Evolutionary conservation across 2,888 invertebrate genomes (phyloP).

Genomic region (Agrotis clavis): DNA sequence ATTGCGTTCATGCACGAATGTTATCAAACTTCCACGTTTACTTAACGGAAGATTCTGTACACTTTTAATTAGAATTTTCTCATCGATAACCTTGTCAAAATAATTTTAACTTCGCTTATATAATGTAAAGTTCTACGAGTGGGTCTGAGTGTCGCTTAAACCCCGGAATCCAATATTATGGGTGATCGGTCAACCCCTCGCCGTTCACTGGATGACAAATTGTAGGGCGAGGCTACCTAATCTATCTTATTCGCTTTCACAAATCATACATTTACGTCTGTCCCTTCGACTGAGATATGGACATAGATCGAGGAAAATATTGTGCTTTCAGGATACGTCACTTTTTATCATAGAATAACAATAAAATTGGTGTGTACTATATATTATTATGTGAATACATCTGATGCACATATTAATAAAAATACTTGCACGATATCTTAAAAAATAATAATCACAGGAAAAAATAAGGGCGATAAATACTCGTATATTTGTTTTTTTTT

Average conservation of each 20-base stretch:
- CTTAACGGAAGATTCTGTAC: no score
- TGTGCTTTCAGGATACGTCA: background rate
- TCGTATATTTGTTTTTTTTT: no score
- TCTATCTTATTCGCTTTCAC: constrained; percentile 49
- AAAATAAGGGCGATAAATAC: no score
- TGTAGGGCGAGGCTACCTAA: constrained; percentile 29
- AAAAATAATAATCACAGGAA: no score
- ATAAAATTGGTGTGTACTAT: no score
- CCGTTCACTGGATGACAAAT: constrained; percentile 46
- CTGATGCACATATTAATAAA: no score
- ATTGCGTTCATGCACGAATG: no score
- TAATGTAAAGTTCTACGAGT: background rate
- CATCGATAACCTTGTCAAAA: background rate
- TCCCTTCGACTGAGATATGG: constrained; percentile 12
- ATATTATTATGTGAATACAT: no score
- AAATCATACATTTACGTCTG: constrained; percentile 55
- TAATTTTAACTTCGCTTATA: background rate
- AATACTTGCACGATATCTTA: no score
- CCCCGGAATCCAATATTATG: constrained; percentile 48
- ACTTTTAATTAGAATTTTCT: background rate
- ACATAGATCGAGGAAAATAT: constrained; percentile 2
- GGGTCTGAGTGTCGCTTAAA: constrained; percentile 5
- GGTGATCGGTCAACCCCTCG: constrained; percentile 44
- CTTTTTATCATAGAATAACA: background rate
- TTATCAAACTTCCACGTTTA: no score